Evolutionary conservation across 2,888 invertebrate species (phyloP).

Genomic region (Himalopsyche japonica): DNA sequence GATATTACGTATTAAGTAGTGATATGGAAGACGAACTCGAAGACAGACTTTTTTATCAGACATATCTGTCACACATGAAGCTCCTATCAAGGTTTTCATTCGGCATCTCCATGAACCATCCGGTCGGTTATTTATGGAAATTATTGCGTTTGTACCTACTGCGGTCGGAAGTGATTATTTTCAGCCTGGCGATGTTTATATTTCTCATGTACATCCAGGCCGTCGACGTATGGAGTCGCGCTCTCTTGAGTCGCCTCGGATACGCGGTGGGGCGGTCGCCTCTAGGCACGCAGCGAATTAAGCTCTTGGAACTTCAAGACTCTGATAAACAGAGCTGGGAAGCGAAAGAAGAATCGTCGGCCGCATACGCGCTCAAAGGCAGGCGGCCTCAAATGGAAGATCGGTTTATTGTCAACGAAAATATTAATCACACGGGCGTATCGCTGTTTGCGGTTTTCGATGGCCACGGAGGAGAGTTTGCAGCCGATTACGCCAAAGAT

Average conservation of each 20-base stretch:
- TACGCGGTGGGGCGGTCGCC: constrained; percentile 64
- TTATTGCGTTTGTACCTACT: constrained; percentile 76
- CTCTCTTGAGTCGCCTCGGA: constrained; percentile 70
- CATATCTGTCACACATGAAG: constrained; percentile 84
- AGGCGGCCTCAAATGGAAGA: constrained; percentile 93
- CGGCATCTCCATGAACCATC: constrained; percentile 77
- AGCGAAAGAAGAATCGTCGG: constrained; percentile 45
- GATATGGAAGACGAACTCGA: constrained; percentile 92
- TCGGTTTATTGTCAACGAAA: constrained; percentile 84
- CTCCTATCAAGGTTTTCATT: constrained; percentile 79
- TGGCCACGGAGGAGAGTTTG: constrained; percentile 95
- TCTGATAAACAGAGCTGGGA: constrained; percentile 56
- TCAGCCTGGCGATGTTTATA: constrained; percentile 70
- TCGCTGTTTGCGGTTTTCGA: constrained; percentile 92
- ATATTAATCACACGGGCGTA: constrained; percentile 80
- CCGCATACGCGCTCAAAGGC: constrained; percentile 90
- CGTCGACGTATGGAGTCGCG: constrained; percentile 81
- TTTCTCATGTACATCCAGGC: constrained; percentile 81
- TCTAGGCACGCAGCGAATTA: constrained; percentile 61
- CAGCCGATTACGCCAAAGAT: constrained; percentile 90
- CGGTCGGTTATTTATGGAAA: constrained; percentile 77
- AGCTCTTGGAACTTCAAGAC: constrained; percentile 60
- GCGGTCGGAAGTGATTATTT: constrained; percentile 78
- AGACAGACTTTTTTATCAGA: constrained; percentile 85
- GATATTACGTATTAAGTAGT: constrained; percentile 37